Conservation (phyloP, 2,797 vertebrate species). For the Falco naumanni region DNA sequence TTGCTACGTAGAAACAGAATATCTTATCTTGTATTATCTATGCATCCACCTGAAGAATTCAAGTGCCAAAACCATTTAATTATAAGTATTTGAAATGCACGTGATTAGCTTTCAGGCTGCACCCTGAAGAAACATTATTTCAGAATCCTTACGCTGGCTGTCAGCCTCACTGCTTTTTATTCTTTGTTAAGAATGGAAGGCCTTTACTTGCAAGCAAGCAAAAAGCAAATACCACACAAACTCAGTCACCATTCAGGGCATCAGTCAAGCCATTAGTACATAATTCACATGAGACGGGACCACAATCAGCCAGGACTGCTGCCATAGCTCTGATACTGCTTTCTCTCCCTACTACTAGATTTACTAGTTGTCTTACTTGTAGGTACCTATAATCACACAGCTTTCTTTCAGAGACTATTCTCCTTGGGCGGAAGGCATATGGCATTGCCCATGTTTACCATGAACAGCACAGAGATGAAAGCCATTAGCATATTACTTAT, state of each 20-base stretch:
- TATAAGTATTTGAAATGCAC: neutral
- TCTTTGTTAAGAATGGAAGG: neutral
- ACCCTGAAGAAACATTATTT: neutral
- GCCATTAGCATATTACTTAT: neutral
- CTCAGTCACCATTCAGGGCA: neutral
- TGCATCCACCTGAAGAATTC: neutral
- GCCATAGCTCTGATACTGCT: neutral
- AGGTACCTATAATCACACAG: accelerated
- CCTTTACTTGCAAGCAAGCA: neutral
- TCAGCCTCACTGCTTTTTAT: neutral
- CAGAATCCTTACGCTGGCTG: neutral
- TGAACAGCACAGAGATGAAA: neutral
- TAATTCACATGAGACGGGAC: neutral
- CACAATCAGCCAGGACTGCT: neutral
- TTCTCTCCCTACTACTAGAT: neutral
- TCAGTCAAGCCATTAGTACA: neutral
- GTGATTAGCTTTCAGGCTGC: neutral
- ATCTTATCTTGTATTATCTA: neutral
- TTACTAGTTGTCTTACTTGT: neutral
- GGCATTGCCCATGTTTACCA: neutral
- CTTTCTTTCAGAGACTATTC: neutral
- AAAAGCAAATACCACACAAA: neutral
- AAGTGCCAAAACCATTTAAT: neutral
- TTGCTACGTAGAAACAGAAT: neutral
- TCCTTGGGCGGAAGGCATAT: neutral